Evolutionary conservation across 2,888 invertebrate species (phyloP), one percentile per base, ranked within the genome.

Genomic region (Bugulina stolonifera): DNA sequence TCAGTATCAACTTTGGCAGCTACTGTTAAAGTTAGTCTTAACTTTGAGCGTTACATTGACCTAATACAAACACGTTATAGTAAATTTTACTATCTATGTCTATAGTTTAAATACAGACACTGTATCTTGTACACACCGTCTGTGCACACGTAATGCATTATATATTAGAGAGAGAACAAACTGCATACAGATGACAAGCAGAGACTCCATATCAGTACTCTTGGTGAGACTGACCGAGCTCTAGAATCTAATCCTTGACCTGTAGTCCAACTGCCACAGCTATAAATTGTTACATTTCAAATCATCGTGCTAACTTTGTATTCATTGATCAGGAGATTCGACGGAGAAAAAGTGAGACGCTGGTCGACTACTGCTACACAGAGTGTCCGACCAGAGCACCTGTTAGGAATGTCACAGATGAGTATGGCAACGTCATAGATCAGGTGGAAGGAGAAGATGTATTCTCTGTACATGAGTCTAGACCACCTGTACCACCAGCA

Each of bases 401-500:
- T n/a, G 64, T 75, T 14, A 72, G 69, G n/a, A 88, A 27, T 81
- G 85, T 74, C 86, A 89, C 80, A 81, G 86, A 78, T 78, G 82
- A 69, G 88, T 88, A 0, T 1, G 81, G 89, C 87, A 58, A 81
- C 86, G 14, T 82, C 81, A 64, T 90, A 89, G 90, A 87, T 87
- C 77, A 88, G 1, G 87, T 88, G 1, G 83, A 84, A 0, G 85
- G 86, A 78, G 81, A 80, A 1, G 75, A 75, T 35, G 76, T 79
- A 0, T 78, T 77, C 73, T 78, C 80, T 0, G 72, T 81, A 69
- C 73, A 76, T 14, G 76, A 76, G 18, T 73, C 73, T n/a, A 35
- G 72, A 14, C 77, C 76, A 1, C 64, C 73, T 18, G 72, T 81
- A 18, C 81, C 81, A 10, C 73, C 75, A 0, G 69, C 79, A 64